These are phyloP conservation scores for Ctenodactylus gundi DNA, from an alignment of 2,113 vertebrate species.

Conservation along the genomic window DNA sequence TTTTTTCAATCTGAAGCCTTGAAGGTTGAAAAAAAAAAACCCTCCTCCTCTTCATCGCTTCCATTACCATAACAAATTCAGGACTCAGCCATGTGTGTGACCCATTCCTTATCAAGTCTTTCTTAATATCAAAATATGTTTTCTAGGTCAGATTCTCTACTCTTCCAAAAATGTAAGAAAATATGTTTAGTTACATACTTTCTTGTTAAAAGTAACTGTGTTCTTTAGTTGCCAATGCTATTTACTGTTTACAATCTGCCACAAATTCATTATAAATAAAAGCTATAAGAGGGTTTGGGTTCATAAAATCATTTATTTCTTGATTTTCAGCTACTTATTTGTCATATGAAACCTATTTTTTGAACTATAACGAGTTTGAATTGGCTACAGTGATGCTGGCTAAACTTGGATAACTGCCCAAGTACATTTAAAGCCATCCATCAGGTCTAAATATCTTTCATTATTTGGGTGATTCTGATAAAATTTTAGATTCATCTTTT, in stretches of 20 bases:
- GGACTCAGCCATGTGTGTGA: background rate
- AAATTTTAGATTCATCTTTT: slow-evolving; percentile 58
- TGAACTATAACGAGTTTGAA: slow-evolving; percentile 35
- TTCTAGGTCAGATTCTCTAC: background rate
- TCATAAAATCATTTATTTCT: slow-evolving; percentile 47
- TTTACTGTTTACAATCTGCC: background rate
- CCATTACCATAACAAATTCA: background rate
- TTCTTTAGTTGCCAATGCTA: slow-evolving; percentile 3
- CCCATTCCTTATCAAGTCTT: background rate
- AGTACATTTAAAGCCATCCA: background rate
- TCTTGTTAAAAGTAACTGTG: background rate
- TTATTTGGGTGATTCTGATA: slow-evolving; percentile 61
- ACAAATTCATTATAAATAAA: background rate
- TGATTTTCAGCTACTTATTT: slow-evolving; percentile 19
- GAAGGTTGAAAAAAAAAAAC: background rate
- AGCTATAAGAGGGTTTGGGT: background rate
- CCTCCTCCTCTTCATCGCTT: background rate
- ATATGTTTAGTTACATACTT: background rate
- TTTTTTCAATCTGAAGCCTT: background rate
- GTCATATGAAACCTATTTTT: slow-evolving; percentile 6
- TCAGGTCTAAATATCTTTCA: slow-evolving; percentile 28
- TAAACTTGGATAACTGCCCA: slow-evolving; percentile 46
- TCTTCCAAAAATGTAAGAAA: background rate
- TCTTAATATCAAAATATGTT: background rate
- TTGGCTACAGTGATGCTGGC: background rate